These are phyloP conservation scores for Drosophila dunni DNA, from an alignment of 1,140 invertebrate species.

Conservation along the genomic window DNA sequence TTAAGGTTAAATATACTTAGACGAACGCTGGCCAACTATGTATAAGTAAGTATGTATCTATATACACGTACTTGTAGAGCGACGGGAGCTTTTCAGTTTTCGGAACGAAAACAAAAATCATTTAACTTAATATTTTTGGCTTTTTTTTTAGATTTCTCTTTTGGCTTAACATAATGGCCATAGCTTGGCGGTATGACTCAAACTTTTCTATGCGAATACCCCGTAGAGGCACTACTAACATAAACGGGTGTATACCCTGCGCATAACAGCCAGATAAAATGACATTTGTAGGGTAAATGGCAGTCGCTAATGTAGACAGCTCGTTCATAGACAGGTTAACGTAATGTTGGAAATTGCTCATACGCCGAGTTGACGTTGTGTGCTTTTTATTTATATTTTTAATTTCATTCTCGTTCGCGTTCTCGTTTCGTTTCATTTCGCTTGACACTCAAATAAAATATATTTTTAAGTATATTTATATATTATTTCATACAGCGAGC, in stretches of 20 bases:
- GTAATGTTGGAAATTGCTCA: slow-evolving; percentile 58
- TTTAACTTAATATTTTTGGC: slow-evolving; percentile 49
- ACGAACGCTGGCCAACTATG: slow-evolving; percentile 35
- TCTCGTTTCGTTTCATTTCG: slow-evolving; percentile 56
- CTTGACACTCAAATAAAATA: slow-evolving; percentile 38
- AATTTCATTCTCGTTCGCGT: slow-evolving; percentile 20
- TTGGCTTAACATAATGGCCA: slow-evolving; percentile 19
- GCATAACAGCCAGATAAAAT: no score
- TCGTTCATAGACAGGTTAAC: slow-evolving; percentile 3
- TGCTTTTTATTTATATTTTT: slow-evolving; percentile 15
- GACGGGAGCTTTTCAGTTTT: slow-evolving; percentile 57
- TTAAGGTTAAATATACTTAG: slow-evolving; percentile 76
- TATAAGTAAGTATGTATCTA: slow-evolving; percentile 38
- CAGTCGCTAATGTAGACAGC: neutral
- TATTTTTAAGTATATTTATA: slow-evolving; percentile 28
- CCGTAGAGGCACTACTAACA: neutral
- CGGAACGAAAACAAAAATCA: slow-evolving; percentile 43
- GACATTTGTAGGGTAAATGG: neutral
- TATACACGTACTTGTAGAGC: slow-evolving; percentile 40
- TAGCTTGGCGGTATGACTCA: slow-evolving; percentile 31
- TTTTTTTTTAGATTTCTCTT: slow-evolving; percentile 1
- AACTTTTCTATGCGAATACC: slow-evolving; percentile 17
- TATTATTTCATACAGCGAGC: slow-evolving; percentile 12
- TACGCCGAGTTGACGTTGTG: slow-evolving; percentile 65
- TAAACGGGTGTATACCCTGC: neutral